phyloP scores from a whole-genome alignment of 35 echinoderm and acorn worm genomes.

The Ptychodera flava region DNA sequence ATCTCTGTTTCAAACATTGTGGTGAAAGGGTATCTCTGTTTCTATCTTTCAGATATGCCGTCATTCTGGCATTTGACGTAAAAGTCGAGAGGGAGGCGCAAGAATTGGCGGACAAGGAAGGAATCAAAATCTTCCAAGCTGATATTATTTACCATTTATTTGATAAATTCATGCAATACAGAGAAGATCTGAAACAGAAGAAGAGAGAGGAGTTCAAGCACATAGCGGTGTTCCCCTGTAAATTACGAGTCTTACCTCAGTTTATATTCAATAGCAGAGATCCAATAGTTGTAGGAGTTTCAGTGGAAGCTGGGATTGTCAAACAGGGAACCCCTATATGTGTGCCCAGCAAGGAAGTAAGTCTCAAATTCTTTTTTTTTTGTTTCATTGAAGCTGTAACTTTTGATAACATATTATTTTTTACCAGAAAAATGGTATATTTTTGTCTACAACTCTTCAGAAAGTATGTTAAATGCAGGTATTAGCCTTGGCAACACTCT shows the following conservation, averaged over 20 bases:
- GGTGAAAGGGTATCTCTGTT: too few relatives aligned
- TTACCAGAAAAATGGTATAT: too few relatives aligned
- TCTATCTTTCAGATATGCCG: constrained; percentile 55
- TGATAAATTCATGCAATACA: constrained; percentile 74
- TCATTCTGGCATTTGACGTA: constrained; percentile 96
- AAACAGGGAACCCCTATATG: constrained; percentile 92
- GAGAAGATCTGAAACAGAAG: constrained; percentile 52
- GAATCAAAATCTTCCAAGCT: constrained; percentile 92
- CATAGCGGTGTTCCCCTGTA: constrained; percentile 96
- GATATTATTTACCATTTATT: constrained; percentile 99
- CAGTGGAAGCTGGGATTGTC: constrained; percentile 69
- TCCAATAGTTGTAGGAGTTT: constrained; percentile 85
- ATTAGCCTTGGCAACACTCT: too few relatives aligned
- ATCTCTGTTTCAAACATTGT: too few relatives aligned
- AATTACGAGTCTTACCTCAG: constrained; percentile 61
- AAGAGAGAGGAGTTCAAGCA: constrained; percentile 84
- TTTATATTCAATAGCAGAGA: constrained; percentile 88
- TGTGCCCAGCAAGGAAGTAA: constrained; percentile 84
- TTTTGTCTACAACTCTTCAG: too few relatives aligned
- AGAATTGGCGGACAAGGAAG: constrained; percentile 92
- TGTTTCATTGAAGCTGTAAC: not conserved
- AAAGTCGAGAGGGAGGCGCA: constrained; percentile 88
- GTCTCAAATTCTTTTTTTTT: not conserved
- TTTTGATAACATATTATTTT: not conserved
- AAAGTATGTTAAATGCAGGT: too few relatives aligned